Conservation (phyloP, 2,113 vertebrate species). For the Eubucco bourcierii region DNA sequence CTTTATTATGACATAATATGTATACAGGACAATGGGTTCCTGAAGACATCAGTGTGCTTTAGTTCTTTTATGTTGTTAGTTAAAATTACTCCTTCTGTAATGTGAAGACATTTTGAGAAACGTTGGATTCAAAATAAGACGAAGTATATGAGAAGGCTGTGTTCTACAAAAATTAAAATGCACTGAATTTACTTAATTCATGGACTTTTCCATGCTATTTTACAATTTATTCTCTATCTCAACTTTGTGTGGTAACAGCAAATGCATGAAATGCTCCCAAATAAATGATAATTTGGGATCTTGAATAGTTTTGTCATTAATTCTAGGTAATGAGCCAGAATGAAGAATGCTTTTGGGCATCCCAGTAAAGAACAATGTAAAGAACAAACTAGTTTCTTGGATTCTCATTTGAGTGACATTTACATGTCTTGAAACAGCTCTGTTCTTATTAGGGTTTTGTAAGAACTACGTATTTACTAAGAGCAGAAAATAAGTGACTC, state of each 20-base stretch:
- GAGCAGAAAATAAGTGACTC: not conserved
- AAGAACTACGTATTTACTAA: not conserved
- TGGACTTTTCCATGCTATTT: not conserved
- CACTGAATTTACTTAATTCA: not conserved
- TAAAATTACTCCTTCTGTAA: not conserved
- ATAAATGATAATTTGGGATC: not conserved
- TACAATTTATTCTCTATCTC: not conserved
- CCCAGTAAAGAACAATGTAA: not conserved
- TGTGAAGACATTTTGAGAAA: not conserved
- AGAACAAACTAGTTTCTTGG: not conserved
- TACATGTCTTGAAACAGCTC: not conserved
- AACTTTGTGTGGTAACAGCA: not conserved
- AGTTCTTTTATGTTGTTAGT: not conserved
- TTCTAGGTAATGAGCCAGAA: not conserved
- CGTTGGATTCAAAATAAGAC: not conserved
- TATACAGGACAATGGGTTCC: not conserved
- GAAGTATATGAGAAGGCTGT: not conserved
- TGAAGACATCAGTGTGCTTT: not conserved
- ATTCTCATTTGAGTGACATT: not conserved
- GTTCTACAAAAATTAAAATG: not conserved
- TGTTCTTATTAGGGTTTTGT: not conserved
- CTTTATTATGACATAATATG: not conserved
- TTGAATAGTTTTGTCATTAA: not conserved
- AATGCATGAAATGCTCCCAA: not conserved
- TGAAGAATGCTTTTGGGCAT: not conserved